A percentile compares a stretch with the other conserved stretches of the same genome.
phyloP scores from a whole-genome alignment of 2,888 invertebrate genomes.

The Drosophila kokeensis region DNA sequence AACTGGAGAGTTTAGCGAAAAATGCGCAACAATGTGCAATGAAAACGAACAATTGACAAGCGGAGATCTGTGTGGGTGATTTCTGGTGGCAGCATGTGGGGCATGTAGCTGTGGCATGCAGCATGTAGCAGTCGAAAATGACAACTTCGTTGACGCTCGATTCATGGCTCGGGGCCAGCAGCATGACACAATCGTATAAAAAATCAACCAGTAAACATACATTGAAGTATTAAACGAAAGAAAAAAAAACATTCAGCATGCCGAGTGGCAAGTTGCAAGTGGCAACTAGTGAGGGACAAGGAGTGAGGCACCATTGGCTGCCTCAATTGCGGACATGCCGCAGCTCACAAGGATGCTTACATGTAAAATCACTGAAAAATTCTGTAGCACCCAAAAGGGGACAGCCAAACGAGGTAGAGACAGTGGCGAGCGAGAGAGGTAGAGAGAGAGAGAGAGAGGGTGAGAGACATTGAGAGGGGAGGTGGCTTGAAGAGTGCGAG shows the following conservation, averaged over 20 bases:
- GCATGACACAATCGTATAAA: constrained; percentile 20
- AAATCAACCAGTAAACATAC: constrained; percentile 23
- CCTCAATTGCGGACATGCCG: constrained; percentile 83
- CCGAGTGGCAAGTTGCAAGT: constrained; percentile 31
- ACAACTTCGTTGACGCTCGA: constrained; percentile 78
- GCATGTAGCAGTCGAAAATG: constrained; percentile 75
- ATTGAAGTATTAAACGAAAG: constrained; percentile 22
- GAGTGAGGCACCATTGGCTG: constrained; percentile 43
- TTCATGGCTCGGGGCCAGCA: constrained; percentile 52
- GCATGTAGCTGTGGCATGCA: constrained; percentile 41
- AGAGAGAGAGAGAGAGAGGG: not conserved
- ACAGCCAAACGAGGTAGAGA: constrained; percentile 14
- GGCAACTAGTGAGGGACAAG: constrained; percentile 9
- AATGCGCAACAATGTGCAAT: constrained; percentile 80
- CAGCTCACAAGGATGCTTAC: constrained; percentile 83
- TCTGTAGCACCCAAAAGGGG: constrained; percentile 37
- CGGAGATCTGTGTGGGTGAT: constrained; percentile 49
- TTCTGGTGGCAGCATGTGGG: constrained; percentile 22
- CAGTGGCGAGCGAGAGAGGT: not conserved
- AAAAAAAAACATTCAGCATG: constrained; percentile 42
- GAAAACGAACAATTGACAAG: constrained; percentile 78
- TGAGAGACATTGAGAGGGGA: not conserved
- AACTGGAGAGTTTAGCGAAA: constrained; percentile 60
- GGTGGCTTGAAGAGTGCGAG: constrained; percentile 10
- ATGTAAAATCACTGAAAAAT: constrained; percentile 82